A percentile compares a stretch with the other conserved stretches of the same genome.
Evolutionary conservation across 2,797 vertebrate species (phyloP).

Genomic region (Poecile montanus): DNA sequence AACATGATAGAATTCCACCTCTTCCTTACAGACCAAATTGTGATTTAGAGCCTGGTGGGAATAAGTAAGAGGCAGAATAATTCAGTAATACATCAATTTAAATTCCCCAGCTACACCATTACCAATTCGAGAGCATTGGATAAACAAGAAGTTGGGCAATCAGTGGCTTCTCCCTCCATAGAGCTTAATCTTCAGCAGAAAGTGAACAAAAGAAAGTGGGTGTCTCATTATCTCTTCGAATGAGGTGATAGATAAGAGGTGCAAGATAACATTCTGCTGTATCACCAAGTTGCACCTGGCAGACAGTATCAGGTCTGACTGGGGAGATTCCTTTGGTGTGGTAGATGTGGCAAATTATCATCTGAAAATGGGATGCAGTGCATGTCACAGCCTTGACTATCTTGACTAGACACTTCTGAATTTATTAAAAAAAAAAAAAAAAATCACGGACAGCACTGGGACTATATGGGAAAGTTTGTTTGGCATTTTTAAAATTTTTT

Average conservation of each 20-base stretch:
- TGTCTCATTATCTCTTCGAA: neutral
- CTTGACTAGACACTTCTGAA: neutral
- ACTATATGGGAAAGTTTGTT: neutral
- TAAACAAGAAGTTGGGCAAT: conserved; percentile 17
- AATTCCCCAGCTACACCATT: neutral
- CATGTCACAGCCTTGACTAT: neutral
- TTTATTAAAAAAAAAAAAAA: neutral
- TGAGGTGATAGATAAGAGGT: conserved; percentile 10
- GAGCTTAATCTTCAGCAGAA: conserved; percentile 27
- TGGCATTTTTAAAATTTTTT: accelerated
- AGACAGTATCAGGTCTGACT: neutral
- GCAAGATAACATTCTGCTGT: neutral
- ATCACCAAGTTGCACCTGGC: conserved; percentile 6
- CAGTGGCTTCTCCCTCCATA: neutral
- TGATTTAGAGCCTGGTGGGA: neutral
- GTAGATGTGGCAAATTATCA: neutral
- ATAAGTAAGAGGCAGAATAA: neutral
- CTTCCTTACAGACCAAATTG: neutral
- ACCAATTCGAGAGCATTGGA: neutral
- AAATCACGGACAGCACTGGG: neutral
- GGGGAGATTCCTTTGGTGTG: neutral
- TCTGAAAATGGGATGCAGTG: conserved; percentile 2
- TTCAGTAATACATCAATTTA: neutral
- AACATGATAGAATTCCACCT: neutral
- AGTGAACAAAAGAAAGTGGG: neutral